Evolutionary conservation across 1,140 invertebrate species (phyloP).

Genomic region (Drosophila bocki): DNA sequence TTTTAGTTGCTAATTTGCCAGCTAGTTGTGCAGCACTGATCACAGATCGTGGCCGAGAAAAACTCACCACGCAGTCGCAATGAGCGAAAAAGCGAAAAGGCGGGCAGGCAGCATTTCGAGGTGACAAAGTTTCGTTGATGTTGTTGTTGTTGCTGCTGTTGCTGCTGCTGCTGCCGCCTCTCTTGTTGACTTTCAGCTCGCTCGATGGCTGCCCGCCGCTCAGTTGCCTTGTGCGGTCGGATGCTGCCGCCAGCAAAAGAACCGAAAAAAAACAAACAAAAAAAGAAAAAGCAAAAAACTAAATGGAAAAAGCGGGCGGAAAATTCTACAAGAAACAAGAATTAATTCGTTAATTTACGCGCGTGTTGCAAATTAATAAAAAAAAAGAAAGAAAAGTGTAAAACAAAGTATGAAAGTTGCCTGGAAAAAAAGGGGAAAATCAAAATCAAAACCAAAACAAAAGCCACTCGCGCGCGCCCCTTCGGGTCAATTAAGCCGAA

Average conservation of each 20-base stretch:
- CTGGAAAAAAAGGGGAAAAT: not conserved
- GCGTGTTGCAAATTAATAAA: conserved; percentile 30
- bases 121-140: conserved; percentile 56
- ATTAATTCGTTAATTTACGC: conserved; percentile 29
- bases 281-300: conserved; percentile 3
- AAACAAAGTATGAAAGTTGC: conserved; percentile 20
- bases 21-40: conserved; percentile 7
- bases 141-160: conserved; percentile 1
- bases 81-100: conserved; percentile 16
- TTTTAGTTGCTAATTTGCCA: not conserved
- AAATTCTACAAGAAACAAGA: conserved; percentile 8
- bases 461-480: conserved; percentile 9
- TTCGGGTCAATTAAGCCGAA: conserved; percentile 32
- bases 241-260: conserved; percentile 61
- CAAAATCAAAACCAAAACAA: conserved; percentile 39
- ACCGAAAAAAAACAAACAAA: conserved; percentile 37
- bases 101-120: conserved; percentile 33
- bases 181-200: conserved; percentile 43
- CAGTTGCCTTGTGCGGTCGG: conserved; percentile 76
- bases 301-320: conserved; percentile 38
- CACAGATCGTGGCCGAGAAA: conserved; percentile 31
- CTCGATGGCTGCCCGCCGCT: conserved; percentile 30
- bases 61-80: conserved; percentile 41
- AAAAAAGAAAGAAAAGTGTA: conserved; percentile 2
- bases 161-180: conserved; percentile 5